Evolutionary conservation across 2,113 vertebrate species (phyloP).

Genomic region (Hirundichthys speculiger): DNA sequence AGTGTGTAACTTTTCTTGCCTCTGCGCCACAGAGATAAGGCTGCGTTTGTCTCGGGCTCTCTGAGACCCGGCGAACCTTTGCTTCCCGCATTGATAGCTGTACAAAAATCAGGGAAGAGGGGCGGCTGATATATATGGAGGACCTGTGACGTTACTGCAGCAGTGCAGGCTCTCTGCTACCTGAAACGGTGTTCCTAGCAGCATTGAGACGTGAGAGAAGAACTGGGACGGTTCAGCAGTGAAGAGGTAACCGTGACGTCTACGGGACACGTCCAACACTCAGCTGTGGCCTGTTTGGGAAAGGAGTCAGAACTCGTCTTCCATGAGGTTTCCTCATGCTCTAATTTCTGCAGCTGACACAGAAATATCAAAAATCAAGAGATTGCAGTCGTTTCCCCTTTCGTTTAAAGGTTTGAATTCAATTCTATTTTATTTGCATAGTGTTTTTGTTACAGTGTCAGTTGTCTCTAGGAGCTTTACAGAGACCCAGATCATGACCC

Average conservation of each 20-base stretch:
- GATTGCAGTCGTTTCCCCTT: no score
- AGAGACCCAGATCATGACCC: no score
- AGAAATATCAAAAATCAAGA: background rate
- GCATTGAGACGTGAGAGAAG: conserved; percentile 23
- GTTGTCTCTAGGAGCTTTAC: no score
- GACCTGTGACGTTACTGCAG: conserved; percentile 13
- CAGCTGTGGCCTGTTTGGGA: conserved; percentile 24
- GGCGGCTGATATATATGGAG: conserved; percentile 18
- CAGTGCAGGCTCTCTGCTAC: conserved; percentile 24
- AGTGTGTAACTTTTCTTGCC: conserved; percentile 44
- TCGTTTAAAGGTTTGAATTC: no score
- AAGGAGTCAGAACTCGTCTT: background rate
- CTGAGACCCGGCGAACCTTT: conserved; percentile 38
- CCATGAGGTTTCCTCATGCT: background rate
- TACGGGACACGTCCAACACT: conserved; percentile 21
- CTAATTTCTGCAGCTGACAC: conserved; percentile 1
- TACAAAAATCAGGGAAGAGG: conserved; percentile 27
- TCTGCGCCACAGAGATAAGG: conserved; percentile 77
- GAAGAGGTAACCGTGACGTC: conserved; percentile 10
- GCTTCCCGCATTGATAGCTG: conserved; percentile 53
- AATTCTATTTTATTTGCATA: no score
- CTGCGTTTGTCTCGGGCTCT: conserved; percentile 66
- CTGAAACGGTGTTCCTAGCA: conserved; percentile 22
- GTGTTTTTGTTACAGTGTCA: no score
- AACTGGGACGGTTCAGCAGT: conserved; percentile 26